These are phyloP conservation scores for Tupaia tana DNA, from an alignment of 2,113 vertebrate genomes.

Conservation along the genomic window DNA sequence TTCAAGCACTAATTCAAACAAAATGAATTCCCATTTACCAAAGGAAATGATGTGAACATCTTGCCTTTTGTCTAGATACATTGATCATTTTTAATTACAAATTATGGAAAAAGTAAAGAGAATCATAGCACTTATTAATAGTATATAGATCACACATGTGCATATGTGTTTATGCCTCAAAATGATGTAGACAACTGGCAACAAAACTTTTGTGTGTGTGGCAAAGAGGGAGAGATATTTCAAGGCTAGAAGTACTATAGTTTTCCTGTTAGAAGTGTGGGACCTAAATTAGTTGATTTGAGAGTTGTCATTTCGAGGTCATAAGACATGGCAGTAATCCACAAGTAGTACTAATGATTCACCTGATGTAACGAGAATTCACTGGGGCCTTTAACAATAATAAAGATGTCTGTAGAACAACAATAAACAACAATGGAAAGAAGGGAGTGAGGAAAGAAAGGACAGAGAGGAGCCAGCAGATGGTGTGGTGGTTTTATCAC, in stretches of 20 bases:
- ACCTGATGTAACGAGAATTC: neutral
- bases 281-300: neutral
- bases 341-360: neutral
- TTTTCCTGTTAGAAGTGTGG: neutral
- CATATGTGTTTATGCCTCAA: neutral
- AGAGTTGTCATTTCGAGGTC: neutral
- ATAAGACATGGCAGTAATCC: neutral
- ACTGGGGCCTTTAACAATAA: neutral
- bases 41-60: conserved; percentile 67
- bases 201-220: neutral
- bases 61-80: conserved; percentile 59
- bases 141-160: neutral
- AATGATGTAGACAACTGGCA: neutral
- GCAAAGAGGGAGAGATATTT: neutral
- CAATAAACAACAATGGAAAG: neutral
- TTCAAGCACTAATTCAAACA: conserved; percentile 66
- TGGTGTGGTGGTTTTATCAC: too few relatives aligned
- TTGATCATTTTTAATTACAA: conserved; percentile 61
- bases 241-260: neutral
- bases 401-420: neutral
- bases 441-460: neutral
- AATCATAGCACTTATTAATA: neutral
- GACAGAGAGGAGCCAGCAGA: neutral
- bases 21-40: conserved; percentile 69
- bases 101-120: conserved; percentile 31